Base-by-base conservation (phyloP, 2,888 invertebrate genomes). In the Dasypogon diadema region DNA sequence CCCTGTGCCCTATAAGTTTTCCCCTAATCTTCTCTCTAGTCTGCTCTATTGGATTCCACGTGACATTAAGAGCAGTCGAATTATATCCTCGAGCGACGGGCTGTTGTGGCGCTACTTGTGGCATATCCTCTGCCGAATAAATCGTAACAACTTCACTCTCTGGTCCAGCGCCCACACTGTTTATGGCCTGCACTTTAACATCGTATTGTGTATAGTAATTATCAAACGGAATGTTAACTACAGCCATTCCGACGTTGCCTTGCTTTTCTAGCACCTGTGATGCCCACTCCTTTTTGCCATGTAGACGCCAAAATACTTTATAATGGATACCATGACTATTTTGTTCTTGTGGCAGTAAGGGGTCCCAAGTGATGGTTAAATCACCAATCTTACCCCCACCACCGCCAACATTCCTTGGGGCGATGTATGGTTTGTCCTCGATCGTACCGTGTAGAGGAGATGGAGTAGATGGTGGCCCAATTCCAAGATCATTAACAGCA, bases 311-410 rank as follows among this genome's bases (percentile, higher is more conserved):
- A 83, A 92, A 97, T 79, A 98, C 83, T 84, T 93, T 94, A 85
- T 98, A 98, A 83, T 94, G 92, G 78, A 97, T 92, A 48, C 93
- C 94, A 22, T 93, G 93, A 0, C 94, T 97, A 84, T 97, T 96
- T 84, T 97, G 96, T 80, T 96, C 91, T 77, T 93, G 89, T 0
- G 90, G 86, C 77, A 90, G 88, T 26, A 97, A 83, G 0, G 95
- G 92, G 80, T 91, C 89, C 98, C 98, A 98, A 0, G 91, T 93
- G 70, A 99, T 95, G 0, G 95, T 94, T 2, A 99, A 90, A 83
- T 97, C 97, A 0, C 98, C 97, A 78, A 96, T 95, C 86, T 97
- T 98, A 10, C 98, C 98, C 54, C 98, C 98, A 2, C 98, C 98
- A 0, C 98, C 98, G 14, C 94, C 91, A 46, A 99, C 90, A 81